These are phyloP conservation scores for Papilio machaon DNA, from an alignment of 1,140 invertebrate species.

Conservation along the genomic window DNA sequence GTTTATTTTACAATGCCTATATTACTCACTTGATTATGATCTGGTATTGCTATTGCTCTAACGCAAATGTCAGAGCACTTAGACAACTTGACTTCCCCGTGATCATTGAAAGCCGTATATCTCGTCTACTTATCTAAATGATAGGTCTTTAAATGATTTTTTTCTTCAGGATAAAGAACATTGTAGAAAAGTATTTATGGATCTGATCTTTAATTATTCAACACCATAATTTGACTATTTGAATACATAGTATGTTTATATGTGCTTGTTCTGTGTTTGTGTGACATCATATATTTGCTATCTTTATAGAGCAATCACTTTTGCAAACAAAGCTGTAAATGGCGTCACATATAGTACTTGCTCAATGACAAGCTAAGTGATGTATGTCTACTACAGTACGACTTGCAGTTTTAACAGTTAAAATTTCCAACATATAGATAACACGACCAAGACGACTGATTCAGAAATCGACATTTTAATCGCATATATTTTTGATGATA, in stretches of 20 bases:
- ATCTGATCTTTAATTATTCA: too few species aligned
- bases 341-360: neutral
- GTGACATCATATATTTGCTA: slow-evolving; percentile 17
- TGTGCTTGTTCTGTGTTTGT: neutral
- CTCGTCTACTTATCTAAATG: neutral
- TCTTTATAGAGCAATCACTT: slow-evolving; percentile 4
- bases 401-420: neutral
- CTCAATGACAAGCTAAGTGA: slow-evolving; percentile 17
- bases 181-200: too few species aligned
- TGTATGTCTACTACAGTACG: neutral
- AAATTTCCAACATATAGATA: too few species aligned
- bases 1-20: too few species aligned
- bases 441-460: too few species aligned
- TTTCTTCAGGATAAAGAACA: too few species aligned
- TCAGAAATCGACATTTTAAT: too few species aligned
- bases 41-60: neutral
- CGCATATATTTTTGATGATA: too few species aligned
- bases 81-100: neutral
- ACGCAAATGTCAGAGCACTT: neutral
- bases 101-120: neutral
- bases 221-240: too few species aligned
- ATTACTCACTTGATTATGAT: too few species aligned
- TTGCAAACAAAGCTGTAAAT: slow-evolving; percentile 19
- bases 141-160: neutral
- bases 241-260: neutral